Base-by-base conservation (phyloP, 2,888 invertebrate species). In the Watsonalla binaria region DNA sequence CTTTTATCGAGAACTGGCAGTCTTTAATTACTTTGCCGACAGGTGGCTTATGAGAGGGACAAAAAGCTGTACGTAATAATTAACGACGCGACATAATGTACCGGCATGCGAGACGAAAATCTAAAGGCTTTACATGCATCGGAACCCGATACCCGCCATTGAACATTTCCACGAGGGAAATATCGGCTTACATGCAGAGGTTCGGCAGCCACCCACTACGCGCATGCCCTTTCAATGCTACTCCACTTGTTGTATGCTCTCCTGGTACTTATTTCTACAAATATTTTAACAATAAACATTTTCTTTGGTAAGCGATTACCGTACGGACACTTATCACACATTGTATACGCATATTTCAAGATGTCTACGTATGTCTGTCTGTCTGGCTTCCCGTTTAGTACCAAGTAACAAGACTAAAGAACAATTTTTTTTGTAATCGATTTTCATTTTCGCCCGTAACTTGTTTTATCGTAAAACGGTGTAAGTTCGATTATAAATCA, bases 1-100 rank as follows among this genome's bases (percentile, higher is more conserved):
- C 80, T 81, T 80, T 77, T 65, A 61, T 63, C 65, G 64, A 72
- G 65, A 66, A 70, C 74, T 72, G 63, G 72, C 76, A 77, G 79
- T 82, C 80, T 84, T 85, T 84, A 88, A 88, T 86, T 87, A 84
- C 84, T 63, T 64, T 63, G 59, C 72, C 78, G 80, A 84, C 90
- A 88, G 90, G 90, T 89, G 89, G 86, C 84, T 75, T 84, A 82
- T 78, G 82, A 74, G 80, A 73, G 71, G 69, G 66, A 74, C 72
- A 80, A 87, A 86, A 82, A 76, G 71, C 73, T 70, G 74, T 75
- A 82, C 76, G 83, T 79, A 81, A 90, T 90, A 91, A 90, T 90
- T 90, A 89, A 84, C 82, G 88, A 86, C 81, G 87, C 84, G 88
- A 84, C 86, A 90, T 89, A 90, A 90, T 90, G 89, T 77, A 82